Conservation (phyloP, 1,140 invertebrate species). For the Macrobrachium nipponense region DNA sequence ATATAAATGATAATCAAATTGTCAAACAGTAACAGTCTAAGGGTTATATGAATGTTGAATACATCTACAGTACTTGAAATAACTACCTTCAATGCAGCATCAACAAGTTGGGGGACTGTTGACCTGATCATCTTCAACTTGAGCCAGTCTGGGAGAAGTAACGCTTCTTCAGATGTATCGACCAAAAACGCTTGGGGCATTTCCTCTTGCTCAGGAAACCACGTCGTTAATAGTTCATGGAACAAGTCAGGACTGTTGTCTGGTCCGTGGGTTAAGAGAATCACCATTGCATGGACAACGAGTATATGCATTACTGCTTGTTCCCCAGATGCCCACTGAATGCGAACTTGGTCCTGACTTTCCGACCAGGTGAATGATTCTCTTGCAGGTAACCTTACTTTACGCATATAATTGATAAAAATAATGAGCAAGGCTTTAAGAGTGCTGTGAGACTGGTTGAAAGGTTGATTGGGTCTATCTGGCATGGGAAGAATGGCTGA, state of each 20-base stretch:
- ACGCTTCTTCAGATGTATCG: conserved; percentile 87
- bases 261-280: conserved; percentile 85
- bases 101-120: conserved; percentile 82
- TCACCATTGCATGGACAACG: conserved; percentile 94
- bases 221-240: conserved; percentile 79
- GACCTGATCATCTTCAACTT: conserved; percentile 93
- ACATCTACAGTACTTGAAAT: neutral
- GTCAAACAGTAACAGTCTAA: no score
- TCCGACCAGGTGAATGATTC: conserved; percentile 75
- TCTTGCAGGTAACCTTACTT: conserved; percentile 69
- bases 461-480: conserved; percentile 67
- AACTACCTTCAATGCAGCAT: conserved; percentile 79
- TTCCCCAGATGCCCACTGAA: conserved; percentile 88
- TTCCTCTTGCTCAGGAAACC: conserved; percentile 71
- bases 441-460: conserved; percentile 73
- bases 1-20: no score
- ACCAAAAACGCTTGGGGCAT: conserved; percentile 83
- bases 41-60: neutral
- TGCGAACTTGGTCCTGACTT: conserved; percentile 74
- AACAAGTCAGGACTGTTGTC: conserved; percentile 71
- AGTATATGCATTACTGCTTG: conserved; percentile 87
- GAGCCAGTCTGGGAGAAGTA: conserved; percentile 93
- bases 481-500: conserved; percentile 81
- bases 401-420: conserved; percentile 81
- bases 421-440: conserved; percentile 83